Conservation (phyloP, 2,888 invertebrate genomes). For the Cephalotes varians region DNA sequence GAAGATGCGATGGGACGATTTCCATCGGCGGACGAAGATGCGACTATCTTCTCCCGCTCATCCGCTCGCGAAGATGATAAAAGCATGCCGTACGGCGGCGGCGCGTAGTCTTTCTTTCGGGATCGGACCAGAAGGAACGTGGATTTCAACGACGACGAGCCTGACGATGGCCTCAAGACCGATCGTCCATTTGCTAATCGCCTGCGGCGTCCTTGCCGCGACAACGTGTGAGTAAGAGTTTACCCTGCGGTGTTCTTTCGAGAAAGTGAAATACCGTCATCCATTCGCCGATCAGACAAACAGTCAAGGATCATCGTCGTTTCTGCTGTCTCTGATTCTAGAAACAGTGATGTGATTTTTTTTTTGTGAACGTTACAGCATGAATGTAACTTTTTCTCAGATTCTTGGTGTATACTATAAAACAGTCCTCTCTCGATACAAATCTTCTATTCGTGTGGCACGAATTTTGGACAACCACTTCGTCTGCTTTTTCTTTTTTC, state of each 20-base stretch:
- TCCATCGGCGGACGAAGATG: neutral
- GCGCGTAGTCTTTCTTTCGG: slow-evolving; percentile 74
- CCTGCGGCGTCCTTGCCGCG: slow-evolving; percentile 69
- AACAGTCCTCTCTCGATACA: neutral
- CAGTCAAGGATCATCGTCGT: neutral
- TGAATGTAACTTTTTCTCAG: neutral
- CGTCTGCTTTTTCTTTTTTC: neutral
- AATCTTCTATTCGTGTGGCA: neutral
- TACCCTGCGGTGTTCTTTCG: slow-evolving; percentile 30
- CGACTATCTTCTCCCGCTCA: slow-evolving; percentile 43
- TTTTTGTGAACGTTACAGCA: too few species aligned
- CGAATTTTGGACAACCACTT: neutral
- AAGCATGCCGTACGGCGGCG: slow-evolving; percentile 72
- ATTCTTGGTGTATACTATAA: neutral
- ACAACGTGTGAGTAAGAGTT: slow-evolving; percentile 72
- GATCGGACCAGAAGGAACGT: slow-evolving; percentile 69
- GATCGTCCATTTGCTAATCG: slow-evolving; percentile 68
- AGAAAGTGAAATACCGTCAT: slow-evolving; percentile 38
- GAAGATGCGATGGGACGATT: neutral
- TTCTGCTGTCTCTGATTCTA: neutral
- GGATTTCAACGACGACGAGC: slow-evolving; percentile 40
- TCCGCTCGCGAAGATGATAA: slow-evolving; percentile 77
- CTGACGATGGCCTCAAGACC: slow-evolving; percentile 69
- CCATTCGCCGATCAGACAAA: neutral
- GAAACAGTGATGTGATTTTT: slow-evolving; percentile 1